phyloP scores from a whole-genome alignment of 2,888 invertebrate species.

The Pseudoips prasinana region DNA sequence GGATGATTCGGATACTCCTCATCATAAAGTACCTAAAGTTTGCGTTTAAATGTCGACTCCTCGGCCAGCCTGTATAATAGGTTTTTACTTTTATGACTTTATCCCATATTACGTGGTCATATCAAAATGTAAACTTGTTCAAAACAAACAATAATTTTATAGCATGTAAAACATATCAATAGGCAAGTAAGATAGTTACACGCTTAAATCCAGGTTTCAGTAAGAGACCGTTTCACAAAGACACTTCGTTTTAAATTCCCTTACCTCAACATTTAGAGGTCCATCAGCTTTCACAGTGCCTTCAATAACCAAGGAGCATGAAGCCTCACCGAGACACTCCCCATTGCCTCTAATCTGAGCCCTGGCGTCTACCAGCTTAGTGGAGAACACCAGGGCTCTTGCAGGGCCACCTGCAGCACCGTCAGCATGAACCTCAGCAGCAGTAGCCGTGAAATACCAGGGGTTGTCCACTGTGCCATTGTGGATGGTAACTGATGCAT shows the following conservation, averaged over 20 bases:
- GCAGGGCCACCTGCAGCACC: slow-evolving; percentile 88
- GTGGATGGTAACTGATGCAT: slow-evolving; percentile 79
- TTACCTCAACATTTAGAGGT: slow-evolving; percentile 92
- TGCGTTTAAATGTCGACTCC: no score
- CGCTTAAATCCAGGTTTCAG: not conserved
- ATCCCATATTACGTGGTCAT: no score
- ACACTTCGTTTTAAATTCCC: no score
- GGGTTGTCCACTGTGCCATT: slow-evolving; percentile 80
- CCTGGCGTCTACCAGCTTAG: slow-evolving; percentile 85
- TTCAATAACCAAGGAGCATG: slow-evolving; percentile 88
- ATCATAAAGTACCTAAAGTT: no score
- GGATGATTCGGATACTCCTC: no score
- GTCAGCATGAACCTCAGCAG: slow-evolving; percentile 87
- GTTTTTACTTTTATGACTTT: no score
- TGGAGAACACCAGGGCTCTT: slow-evolving; percentile 85
- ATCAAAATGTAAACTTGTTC: no score
- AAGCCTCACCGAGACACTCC: slow-evolving; percentile 87
- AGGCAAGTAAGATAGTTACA: no score
- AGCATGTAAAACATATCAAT: no score
- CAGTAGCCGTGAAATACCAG: slow-evolving; percentile 87
- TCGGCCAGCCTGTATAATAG: no score
- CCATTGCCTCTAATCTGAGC: slow-evolving; percentile 77
- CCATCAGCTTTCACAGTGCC: slow-evolving; percentile 90
- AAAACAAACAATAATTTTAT: no score
- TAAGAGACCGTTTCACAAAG: not conserved